phyloP scores from a whole-genome alignment of 2,113 vertebrate species.

The Cololabis saira region DNA sequence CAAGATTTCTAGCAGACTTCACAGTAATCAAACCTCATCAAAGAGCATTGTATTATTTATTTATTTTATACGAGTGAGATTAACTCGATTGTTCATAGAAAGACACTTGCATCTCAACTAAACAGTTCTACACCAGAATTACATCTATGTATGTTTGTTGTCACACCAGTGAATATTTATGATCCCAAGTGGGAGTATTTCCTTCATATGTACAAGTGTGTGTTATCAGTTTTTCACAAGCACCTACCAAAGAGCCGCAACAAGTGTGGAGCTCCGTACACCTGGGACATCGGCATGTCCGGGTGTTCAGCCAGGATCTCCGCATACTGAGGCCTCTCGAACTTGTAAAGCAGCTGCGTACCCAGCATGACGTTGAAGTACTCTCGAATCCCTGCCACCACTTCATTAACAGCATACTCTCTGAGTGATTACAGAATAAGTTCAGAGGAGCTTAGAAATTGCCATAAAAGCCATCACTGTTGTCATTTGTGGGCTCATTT shows the following conservation, averaged over 20 bases:
- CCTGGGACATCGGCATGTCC: constrained; percentile 93
- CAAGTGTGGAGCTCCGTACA: constrained; percentile 94
- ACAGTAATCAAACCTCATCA: neutral
- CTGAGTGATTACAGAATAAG: constrained; percentile 58
- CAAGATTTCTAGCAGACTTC: neutral
- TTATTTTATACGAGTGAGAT: no score
- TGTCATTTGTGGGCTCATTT: neutral
- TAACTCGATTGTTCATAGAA: no score
- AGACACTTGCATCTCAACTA: no score
- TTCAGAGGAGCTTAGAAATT: neutral
- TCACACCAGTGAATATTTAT: neutral
- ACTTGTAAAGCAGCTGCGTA: constrained; percentile 97
- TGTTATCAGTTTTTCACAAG: neutral
- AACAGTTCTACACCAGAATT: neutral
- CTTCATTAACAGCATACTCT: constrained; percentile 95
- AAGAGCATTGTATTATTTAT: neutral
- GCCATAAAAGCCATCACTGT: neutral
- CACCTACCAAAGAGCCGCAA: constrained; percentile 90
- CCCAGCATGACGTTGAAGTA: constrained; percentile 99
- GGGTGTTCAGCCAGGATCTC: constrained; percentile 92
- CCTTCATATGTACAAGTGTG: neutral
- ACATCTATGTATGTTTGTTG: no score
- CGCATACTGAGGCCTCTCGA: constrained; percentile 95
- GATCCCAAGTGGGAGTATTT: neutral
- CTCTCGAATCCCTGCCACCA: constrained; percentile 95